These are phyloP conservation scores for Scaptodrosophila latifasciaeformis DNA, from an alignment of 2,888 invertebrate species.

Conservation along the genomic window DNA sequence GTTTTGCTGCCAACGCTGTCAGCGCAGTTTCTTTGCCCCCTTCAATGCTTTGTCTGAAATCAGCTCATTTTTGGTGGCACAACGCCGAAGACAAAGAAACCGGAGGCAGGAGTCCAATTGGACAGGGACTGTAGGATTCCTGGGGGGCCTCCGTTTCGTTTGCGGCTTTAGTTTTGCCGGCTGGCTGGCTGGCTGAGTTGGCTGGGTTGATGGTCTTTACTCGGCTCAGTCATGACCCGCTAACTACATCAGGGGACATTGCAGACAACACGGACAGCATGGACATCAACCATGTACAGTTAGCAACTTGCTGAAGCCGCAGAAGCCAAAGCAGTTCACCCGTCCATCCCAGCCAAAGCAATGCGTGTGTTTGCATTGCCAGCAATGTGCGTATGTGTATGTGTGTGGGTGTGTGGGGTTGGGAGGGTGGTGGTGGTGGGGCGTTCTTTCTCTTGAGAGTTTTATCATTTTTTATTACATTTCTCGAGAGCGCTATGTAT, in stretches of 20 bases:
- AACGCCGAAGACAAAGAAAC: slow-evolving; percentile 5
- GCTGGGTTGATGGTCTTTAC: too few species aligned
- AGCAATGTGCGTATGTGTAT: slow-evolving; percentile 13
- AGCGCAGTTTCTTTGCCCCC: slow-evolving; percentile 19
- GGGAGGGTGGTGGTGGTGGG: too few species aligned
- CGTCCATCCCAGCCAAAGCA: too few species aligned
- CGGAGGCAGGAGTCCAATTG: not conserved
- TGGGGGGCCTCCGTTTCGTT: too few species aligned
- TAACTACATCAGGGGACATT: slow-evolving; percentile 50
- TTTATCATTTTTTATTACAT: slow-evolving; percentile 72
- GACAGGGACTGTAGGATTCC: slow-evolving; percentile 7
- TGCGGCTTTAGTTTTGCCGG: too few species aligned
- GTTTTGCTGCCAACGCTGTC: slow-evolving; percentile 16
- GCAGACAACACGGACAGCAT: too few species aligned
- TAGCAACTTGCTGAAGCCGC: slow-evolving; percentile 31
- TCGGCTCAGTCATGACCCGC: slow-evolving; percentile 33
- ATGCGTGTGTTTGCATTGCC: slow-evolving; percentile 1
- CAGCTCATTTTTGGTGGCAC: slow-evolving; percentile 56
- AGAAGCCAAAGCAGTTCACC: too few species aligned
- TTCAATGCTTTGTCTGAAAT: slow-evolving; percentile 61
- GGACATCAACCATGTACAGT: slow-evolving; percentile 60
- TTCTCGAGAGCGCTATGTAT: slow-evolving; percentile 72
- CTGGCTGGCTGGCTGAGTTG: too few species aligned
- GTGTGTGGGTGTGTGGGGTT: slow-evolving; percentile 10
- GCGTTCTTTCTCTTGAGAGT: slow-evolving; percentile 62